Base-by-base conservation (phyloP, 2,888 invertebrate genomes). In the Palloptera scutellata region DNA sequence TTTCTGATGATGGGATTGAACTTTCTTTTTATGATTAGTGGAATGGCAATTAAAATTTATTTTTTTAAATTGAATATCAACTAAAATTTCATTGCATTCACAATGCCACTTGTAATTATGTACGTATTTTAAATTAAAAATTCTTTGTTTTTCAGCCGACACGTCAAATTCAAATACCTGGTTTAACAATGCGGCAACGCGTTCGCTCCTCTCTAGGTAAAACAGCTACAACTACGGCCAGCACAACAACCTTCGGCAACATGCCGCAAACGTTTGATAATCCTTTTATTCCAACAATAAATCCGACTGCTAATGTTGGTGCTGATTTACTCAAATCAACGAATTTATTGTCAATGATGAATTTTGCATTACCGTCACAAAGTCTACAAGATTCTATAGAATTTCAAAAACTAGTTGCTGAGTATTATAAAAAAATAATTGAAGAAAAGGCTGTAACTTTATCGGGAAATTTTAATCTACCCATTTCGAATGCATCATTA, bases 151-250 rank as follows among this genome's bases (percentile, higher is more conserved):
- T 73, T 62, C 48, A 76, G 76, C n/a, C 67, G 5, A 69, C 53
- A n/a, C 76, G 76, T 54, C 69, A 73, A 13, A 64, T 76, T 41
- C 72, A 74, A 57, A 76, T 79, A 59, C 77, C 79, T 61, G 79
- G 79, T 0, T 69, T 79, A 1, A 72, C 73, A 13, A 67, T 74
- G 8, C 74, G 77, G 3, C 75, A 74, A 11, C 73, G 77, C 43
- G 76, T 75, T 8, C 73, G 57, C 74, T 1, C 77, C 74, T 20
- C 72, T 74, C 43, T 77, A 74, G 57, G 15, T 15, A 66, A 66
- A 54, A 30, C 20, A 17, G n/a, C 51, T 40, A 12, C 20, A 57
- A 30, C 30, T n/a, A 67, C 74, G 74, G 9, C 48, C 74, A 58
- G 65, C 63, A 12, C 10, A 64, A 59, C 19, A 59, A 13, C 52